Base-by-base conservation (phyloP, 2,797 vertebrate genomes). In the Sebastes cheni region DNA sequence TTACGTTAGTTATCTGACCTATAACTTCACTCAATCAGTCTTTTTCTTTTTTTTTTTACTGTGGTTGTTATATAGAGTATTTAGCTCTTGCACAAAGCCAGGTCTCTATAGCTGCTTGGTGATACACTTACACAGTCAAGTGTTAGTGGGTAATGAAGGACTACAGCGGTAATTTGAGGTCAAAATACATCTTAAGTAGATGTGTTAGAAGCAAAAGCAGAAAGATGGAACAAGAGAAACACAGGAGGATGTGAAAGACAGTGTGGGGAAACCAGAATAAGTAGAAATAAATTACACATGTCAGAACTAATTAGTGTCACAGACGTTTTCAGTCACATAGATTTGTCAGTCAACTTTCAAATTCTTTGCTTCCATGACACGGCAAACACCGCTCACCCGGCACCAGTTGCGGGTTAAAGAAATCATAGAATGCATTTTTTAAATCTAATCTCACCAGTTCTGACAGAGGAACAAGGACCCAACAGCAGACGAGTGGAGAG, bases 361-460 rank as follows among this genome's bases (percentile, higher is more conserved):
- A 67, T 67, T 13, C 6, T 75, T 69, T 23, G n/a, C 25, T 30
- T 54, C 22, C 10, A 62, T 54, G 50, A 54, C 50, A 10, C 9
- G 9, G 50, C 50, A 54, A 54, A 54, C 50, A 22, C 8, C 20
- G 18, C 50, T 20, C 50, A 52, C 50, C 50, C 20, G 8, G 50
- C 50, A 52, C 29, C 74, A 34, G 27, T 6, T 39, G 18, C 34
- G 18, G 34, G 27, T 70, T 25, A 54, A 73, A 74, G n/a, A 58
- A 77, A 72, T 22, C 18, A 3, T 54, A 71, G 77, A 78, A 79
- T 13, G 36, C 29, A 69, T 79, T 75, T 88, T 79, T 13, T 11
- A 76, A 50, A 80, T 82, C 59, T 81, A 82, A 70, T 85, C 50
- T 77, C 18, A 42, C 22, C 27, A 20, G 54, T 72, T 80, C 34